Percentiles rank a stretch among this genome's conserved stretches.
Evolutionary conservation across 2,113 vertebrate species (phyloP).

Genomic region (cat (Felis catus)): DNA sequence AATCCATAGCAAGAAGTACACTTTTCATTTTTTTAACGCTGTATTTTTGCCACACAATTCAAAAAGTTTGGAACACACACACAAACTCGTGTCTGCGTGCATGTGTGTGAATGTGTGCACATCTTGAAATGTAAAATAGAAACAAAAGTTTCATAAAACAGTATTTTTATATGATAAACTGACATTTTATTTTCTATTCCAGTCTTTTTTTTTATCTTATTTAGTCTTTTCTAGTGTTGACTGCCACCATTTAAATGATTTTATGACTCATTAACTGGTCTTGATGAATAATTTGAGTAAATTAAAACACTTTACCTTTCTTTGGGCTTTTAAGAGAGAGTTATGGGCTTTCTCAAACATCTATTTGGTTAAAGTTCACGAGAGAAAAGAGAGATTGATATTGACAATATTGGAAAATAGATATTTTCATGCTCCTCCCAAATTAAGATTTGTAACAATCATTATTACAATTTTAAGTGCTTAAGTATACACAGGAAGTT

Average conservation of each 20-base stretch:
- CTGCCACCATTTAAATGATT: neutral
- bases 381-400: neutral
- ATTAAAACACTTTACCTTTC: neutral
- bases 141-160: neutral
- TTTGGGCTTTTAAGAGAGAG: neutral
- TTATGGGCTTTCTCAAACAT: neutral
- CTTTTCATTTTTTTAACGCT: neutral
- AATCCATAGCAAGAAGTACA: neutral
- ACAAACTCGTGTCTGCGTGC: neutral
- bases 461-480: neutral
- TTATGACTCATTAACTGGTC: neutral
- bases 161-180: neutral
- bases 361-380: neutral
- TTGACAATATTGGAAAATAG: neutral
- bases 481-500: neutral
- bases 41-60: neutral
- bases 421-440: neutral
- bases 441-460: neutral
- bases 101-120: neutral
- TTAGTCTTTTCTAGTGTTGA: neutral
- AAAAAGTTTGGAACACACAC: neutral
- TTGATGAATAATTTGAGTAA: neutral
- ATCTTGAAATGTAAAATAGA: neutral
- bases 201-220: neutral
- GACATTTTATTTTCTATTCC: neutral